Evolutionary conservation across 2,888 invertebrate genomes (phyloP), one percentile per base, ranked within the genome.

Genomic region (Hermaeophaga mercurialis): DNA sequence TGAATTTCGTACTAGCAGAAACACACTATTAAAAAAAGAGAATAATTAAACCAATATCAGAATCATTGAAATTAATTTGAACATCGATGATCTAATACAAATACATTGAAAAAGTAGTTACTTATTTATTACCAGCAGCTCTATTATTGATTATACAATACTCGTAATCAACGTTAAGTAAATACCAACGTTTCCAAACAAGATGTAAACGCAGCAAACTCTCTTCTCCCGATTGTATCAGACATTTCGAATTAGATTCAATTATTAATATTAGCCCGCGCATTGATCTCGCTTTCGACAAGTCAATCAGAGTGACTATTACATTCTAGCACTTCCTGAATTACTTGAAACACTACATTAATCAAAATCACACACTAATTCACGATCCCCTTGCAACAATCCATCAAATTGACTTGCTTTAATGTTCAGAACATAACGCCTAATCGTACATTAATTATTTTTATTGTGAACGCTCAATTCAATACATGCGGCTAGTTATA

Each of bases 281-380:
- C 9, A 36, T 36, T 36, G 36, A 36, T 36, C 4, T 3, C 36
- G 17, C 36, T 36, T 36, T 36, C 36, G 36, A 36, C 17, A 36
- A 36, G 17, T 36, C 14, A 15, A 17, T 36, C 36, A 9, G 17
- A 36, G 17, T 36, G 15, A 36, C 36, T 8, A 36, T 36, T 36
- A 36, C 36, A 17, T 36, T 36, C 36, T 36, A 7, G 3, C 36
- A 36, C 36, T 36, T 36, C 36, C 36, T 36, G 36, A 17, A 36
- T 36, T 36, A 36, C 17, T 36, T 36, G 36, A 36, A 36, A 36
- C 36, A 36, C 12, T 17, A 36, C 36, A 36, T 36, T 36, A 36
- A 36, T 36, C 36, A 36, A 36, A 36, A 36, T 36, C 17, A 15
- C 17, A 36, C 36, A 36, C 31, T 12, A 31, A 31, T 31, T 31